Percentiles rank a stretch among this genome's conserved stretches.
These are phyloP conservation scores for Myotis pilosus DNA, from an alignment of 2,797 vertebrate genomes.

Conservation along the genomic window DNA sequence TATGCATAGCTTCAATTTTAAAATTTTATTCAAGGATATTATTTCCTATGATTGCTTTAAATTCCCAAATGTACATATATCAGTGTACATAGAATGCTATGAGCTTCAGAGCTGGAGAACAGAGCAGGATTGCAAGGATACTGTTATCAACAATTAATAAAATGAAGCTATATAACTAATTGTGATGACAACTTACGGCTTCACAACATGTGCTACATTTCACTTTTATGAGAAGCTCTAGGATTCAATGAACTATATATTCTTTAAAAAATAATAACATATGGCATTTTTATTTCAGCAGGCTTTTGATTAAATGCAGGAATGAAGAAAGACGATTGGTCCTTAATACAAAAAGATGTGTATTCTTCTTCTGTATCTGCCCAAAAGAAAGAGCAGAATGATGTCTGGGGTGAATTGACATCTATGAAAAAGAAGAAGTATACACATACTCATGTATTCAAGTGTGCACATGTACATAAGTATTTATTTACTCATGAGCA, in stretches of 20 bases:
- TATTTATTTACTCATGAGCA: not conserved
- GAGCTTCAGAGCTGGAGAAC: slow-evolving; percentile 10
- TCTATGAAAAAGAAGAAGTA: slow-evolving; percentile 16
- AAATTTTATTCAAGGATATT: not conserved
- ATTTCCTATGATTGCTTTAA: not conserved
- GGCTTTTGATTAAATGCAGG: not conserved
- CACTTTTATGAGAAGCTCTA: slow-evolving; percentile 25
- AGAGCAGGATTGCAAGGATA: not conserved
- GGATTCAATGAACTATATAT: not conserved
- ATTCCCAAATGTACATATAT: not conserved
- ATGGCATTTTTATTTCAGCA: not conserved
- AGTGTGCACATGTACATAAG: not conserved
- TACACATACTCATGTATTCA: not conserved
- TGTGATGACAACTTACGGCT: not conserved
- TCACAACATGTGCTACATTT: not conserved
- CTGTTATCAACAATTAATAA: slow-evolving; percentile 4
- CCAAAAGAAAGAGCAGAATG: not conserved
- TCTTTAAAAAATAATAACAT: not conserved
- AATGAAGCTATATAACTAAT: not conserved
- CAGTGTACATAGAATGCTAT: not conserved
- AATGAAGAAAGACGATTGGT: not conserved
- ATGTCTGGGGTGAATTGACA: not conserved
- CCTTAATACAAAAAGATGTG: not conserved
- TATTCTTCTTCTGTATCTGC: not conserved
- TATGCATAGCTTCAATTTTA: slow-evolving; percentile 15